Conservation (phyloP, 2,888 invertebrate genomes). For the Incurvaria masculella region DNA sequence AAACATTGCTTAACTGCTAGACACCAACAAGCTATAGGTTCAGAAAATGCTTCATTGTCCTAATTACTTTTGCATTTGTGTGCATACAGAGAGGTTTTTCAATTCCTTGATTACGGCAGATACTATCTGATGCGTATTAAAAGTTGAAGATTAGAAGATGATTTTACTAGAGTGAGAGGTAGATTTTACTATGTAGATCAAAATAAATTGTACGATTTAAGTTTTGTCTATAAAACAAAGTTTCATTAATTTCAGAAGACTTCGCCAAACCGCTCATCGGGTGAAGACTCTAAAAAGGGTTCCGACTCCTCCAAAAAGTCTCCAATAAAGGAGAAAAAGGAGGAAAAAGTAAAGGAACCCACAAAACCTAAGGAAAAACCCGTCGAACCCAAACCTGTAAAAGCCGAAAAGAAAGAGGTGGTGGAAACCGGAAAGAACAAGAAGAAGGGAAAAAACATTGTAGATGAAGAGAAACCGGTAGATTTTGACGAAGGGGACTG, state of each 20-base stretch:
- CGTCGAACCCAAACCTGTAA: conserved; percentile 33
- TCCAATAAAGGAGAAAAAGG: conserved; percentile 53
- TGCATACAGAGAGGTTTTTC: no score
- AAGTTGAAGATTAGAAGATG: no score
- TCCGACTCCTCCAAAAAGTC: conserved; percentile 60
- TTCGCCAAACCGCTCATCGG: conserved; percentile 59
- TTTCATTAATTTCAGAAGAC: conserved; percentile 48
- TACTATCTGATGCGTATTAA: no score
- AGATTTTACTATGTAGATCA: no score
- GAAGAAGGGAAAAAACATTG: conserved; percentile 56
- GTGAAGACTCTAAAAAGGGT: conserved; percentile 54
- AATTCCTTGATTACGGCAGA: no score
- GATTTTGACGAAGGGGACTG: conserved; percentile 74
- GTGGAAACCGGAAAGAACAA: conserved; percentile 56
- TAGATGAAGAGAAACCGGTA: conserved; percentile 62
- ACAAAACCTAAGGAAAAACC: conserved; percentile 47
- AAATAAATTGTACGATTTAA: no score
- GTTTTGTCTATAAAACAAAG: no score
- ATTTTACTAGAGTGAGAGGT: no score
- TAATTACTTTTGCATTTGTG: no score
- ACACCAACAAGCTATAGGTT: no score
- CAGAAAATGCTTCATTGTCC: no score
- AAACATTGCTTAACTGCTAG: no score
- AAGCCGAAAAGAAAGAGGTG: conserved; percentile 37
- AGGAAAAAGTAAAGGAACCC: conserved; percentile 52